Base-by-base conservation (phyloP, 2,113 vertebrate species). In the Colinus virginianus region DNA sequence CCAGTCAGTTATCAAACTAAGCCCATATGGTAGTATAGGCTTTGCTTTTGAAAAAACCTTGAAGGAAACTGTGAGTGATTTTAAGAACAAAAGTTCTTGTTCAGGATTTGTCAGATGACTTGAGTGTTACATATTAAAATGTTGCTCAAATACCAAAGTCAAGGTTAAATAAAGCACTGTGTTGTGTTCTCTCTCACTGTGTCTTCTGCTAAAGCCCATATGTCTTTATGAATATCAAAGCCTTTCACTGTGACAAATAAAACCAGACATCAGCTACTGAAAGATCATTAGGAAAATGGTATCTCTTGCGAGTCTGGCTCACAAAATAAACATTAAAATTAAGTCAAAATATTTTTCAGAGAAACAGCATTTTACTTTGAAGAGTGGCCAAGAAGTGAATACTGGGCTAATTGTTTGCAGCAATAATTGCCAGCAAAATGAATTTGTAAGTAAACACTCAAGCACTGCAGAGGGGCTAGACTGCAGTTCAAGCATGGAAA, bases 371-470 rank as follows among this genome's bases (percentile, higher is more conserved):
- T 84, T 86, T 43, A 38, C 7, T 87, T 80, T 75, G 68, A 88
- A 61, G 55, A 79, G 34, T 11, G 9, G 53, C 26, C 78, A 91
- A 62, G 43, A 70, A 84, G 46, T 14, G 38, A 88, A 43, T 20
- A 8, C 32, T 28, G 22, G 30, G 14, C 34, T 87, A 55, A 69
- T 38, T 71, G 40, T 15, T 23, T 87, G 45, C 9, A n/a, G 28
- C 45, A 38, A 17, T 36, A 25, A 43, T 42, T 67, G 28, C 61
- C 72, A 90, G 34, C 16, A 48, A 45, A 85, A n/a, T 42, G 75
- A 42, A 90, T 84, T 62, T 86, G 45, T 87, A 87, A 61, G 79
- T 70, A 90, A 87, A 86, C 61, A 75, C 40, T 70, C 36, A 7
- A 45, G 13, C 9, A 1, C 64, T 93, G 78, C 63, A 88, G 62